phyloP scores from a whole-genome alignment of 2,888 invertebrate genomes.

The Xanthorhoe spadicearia region DNA sequence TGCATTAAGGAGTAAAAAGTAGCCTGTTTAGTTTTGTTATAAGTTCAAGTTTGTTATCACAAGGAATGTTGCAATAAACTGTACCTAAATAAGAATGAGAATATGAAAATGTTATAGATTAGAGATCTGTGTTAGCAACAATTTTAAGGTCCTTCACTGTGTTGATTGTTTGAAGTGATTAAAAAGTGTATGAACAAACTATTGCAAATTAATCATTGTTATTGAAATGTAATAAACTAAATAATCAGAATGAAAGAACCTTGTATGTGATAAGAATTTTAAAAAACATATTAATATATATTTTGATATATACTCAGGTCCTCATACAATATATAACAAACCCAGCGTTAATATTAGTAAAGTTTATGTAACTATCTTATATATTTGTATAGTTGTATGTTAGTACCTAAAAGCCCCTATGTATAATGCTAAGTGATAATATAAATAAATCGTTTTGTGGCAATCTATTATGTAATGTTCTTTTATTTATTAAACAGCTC shows the following conservation, averaged over 20 bases:
- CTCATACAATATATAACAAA: slow-evolving; percentile 10
- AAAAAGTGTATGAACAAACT: background rate
- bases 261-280: slow-evolving; percentile 22
- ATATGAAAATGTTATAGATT: background rate
- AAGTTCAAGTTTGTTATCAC: slow-evolving; percentile 1
- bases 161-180: background rate
- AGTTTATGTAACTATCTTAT: slow-evolving; percentile 17
- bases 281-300: slow-evolving; percentile 14
- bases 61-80: slow-evolving; percentile 2
- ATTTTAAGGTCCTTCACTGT: background rate
- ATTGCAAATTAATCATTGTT: slow-evolving; percentile 5
- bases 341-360: slow-evolving; percentile 15
- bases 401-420: slow-evolving; percentile 10
- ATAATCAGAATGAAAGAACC: slow-evolving; percentile 16
- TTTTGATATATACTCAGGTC: slow-evolving; percentile 13
- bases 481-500: background rate
- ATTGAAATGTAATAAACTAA: slow-evolving; percentile 16
- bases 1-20: background rate
- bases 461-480: slow-evolving; percentile 29
- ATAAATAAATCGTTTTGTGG: slow-evolving; percentile 61
- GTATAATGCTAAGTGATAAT: slow-evolving; percentile 31
- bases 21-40: slow-evolving; percentile 2
- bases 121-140: background rate
- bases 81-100: slow-evolving; percentile 1
- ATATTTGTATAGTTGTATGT: slow-evolving; percentile 23